Evolutionary conservation across 2,113 vertebrate species (phyloP).

Genomic region (Psittacula cyanocephala): DNA sequence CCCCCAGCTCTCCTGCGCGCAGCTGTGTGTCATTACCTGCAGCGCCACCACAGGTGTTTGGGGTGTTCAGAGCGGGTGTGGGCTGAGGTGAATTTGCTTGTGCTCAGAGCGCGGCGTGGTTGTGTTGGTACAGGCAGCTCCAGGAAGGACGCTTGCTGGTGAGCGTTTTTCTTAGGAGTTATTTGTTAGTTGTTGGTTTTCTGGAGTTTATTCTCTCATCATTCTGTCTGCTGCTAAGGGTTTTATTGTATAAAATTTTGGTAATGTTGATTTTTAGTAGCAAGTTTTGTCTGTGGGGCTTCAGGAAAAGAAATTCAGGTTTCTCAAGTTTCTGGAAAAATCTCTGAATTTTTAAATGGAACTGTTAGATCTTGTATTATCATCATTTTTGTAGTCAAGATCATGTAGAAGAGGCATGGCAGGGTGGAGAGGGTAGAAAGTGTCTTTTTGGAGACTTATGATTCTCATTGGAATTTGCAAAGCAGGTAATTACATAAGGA

Average conservation of each 20-base stretch:
- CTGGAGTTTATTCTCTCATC: not conserved
- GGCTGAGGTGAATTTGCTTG: rapidly evolving
- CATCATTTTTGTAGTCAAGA: rapidly evolving
- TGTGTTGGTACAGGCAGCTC: rapidly evolving
- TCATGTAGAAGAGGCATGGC: rapidly evolving
- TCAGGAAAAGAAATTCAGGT: not conserved
- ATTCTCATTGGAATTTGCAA: not conserved
- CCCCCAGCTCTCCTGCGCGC: rapidly evolving
- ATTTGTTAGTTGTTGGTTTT: not conserved
- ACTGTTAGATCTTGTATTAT: not conserved
- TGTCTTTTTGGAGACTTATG: rapidly evolving
- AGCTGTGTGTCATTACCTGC: not conserved
- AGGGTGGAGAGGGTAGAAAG: not conserved
- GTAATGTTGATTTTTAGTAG: rapidly evolving
- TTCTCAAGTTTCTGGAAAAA: not conserved
- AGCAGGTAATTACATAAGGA: not conserved
- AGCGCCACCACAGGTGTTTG: not conserved
- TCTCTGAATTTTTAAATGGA: not conserved
- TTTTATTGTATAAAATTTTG: not conserved
- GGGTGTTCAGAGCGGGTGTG: too few relatives aligned
- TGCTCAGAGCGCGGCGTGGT: rapidly evolving
- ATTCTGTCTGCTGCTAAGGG: not conserved
- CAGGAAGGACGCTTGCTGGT: not conserved
- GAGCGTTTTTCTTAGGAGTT: not conserved
- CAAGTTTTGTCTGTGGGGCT: not conserved